phyloP scores from a whole-genome alignment of 2,888 invertebrate genomes.

The Chloroclysta siterata region DNA sequence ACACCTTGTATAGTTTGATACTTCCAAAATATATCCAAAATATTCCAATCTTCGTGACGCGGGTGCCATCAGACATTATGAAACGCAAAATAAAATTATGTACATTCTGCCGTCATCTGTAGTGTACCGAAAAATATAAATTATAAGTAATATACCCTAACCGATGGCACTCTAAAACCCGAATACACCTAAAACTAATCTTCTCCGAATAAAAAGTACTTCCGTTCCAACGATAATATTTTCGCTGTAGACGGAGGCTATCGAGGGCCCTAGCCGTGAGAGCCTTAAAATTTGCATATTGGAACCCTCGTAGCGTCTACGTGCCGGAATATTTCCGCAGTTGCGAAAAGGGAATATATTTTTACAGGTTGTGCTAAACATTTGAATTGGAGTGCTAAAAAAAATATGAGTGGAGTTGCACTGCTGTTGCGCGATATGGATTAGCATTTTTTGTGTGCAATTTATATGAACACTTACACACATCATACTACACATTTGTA shows the following conservation, averaged over 20 bases:
- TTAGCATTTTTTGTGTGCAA: not conserved
- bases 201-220: conserved; percentile 40
- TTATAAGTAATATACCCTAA: not conserved
- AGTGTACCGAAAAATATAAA: no score
- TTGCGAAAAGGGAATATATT: conserved; percentile 18
- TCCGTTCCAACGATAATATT: conserved; percentile 54
- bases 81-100: no score
- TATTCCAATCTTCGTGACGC: no score
- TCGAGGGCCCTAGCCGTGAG: conserved; percentile 36
- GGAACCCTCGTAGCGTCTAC: conserved; percentile 21
- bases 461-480: no score
- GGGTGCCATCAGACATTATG: no score
- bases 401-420: not conserved
- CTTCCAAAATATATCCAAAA: no score
- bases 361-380: conserved; percentile 9
- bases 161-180: not conserved
- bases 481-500: no score
- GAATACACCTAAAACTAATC: conserved; percentile 2
- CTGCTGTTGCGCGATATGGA: not conserved
- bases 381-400: conserved; percentile 6
- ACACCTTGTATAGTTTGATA: no score
- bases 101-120: no score
- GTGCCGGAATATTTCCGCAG: conserved; percentile 12
- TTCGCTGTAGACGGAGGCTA: conserved; percentile 45
- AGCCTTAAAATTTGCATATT: conserved; percentile 37